Evolutionary conservation across 64 coral and sea anemone genomes (phyloP), one percentile per base, ranked within the genome.

Genomic region (Montipora sp.): DNA sequence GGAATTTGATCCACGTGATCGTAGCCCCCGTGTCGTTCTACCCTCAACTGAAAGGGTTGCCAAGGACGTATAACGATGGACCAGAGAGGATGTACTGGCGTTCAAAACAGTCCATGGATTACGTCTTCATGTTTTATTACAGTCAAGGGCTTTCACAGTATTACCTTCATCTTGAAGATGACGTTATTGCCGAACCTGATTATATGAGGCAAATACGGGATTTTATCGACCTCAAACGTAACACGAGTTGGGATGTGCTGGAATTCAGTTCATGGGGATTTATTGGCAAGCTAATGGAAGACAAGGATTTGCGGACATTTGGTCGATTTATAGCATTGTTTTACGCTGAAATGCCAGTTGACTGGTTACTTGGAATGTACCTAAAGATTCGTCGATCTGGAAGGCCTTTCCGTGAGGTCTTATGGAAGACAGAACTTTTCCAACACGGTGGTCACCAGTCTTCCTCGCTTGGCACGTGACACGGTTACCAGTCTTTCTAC

Each of bases 121-220:
- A 98, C 70, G 88, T 89, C 4, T 98, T 84, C 19, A 78, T 98
- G 55, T 94, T 98, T 66, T 77, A 86, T 43, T 98, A 98, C 49
- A 80, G 83, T 19, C 75, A 94, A 16, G 84, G 53, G 8, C 77
- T 98, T 4, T 91, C 92, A 2, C 19, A 92, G 5, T 98, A 94
- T 24, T 98, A 98, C 48, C 59, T 98, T 2, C 95, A 98, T n/a
- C 87, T 98, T 61, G 95, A 98, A 92, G 95, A 98, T 75, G 95
- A 98, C 14, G 95, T 98, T 59, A 79, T 27, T 14, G 36, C 77
- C 18, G 48, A 59, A 2, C 48, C 66, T 0, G 86, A 92, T 66
- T 88, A 89, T 57, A 79, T 94, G 47, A 47, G 49, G 59, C 89
- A 89, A 18, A 88, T 98, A 74, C 87, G 87, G 14, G 11, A 73